Evolutionary conservation across 2,888 invertebrate genomes (phyloP).

Genomic region (Eugnorisma glareosa): DNA sequence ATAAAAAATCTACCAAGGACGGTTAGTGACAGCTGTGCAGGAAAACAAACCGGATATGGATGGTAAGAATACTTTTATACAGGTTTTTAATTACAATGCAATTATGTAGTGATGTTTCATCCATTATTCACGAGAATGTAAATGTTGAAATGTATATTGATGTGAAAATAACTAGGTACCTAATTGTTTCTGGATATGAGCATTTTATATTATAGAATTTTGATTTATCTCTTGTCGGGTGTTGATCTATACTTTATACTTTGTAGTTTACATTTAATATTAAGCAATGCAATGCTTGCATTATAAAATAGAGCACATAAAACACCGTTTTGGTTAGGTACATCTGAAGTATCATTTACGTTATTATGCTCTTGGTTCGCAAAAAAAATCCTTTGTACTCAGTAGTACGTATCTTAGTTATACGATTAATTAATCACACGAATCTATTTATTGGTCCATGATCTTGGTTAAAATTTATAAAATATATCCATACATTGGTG

Average conservation of each 20-base stretch:
- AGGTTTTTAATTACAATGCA: slow-evolving; percentile 30
- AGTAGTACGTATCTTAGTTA: too few relatives aligned
- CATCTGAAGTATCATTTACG: neutral
- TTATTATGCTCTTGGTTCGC: neutral
- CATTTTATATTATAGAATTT: neutral
- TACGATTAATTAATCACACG: too few relatives aligned
- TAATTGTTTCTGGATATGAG: neutral
- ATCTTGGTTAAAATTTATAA: neutral
- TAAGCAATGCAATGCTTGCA: neutral
- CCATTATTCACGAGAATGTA: slow-evolving; percentile 40
- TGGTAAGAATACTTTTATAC: slow-evolving; percentile 24
- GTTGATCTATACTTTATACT: neutral
- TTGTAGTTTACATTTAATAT: neutral
- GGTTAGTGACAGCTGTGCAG: slow-evolving; percentile 51
- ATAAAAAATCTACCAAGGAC: slow-evolving; percentile 55
- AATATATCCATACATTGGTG: too few relatives aligned
- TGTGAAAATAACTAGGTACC: neutral
- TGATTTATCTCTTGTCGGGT: neutral
- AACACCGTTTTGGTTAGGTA: neutral
- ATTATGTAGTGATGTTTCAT: slow-evolving; percentile 17
- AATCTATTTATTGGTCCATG: neutral
- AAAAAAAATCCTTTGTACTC: neutral
- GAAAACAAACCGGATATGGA: slow-evolving; percentile 37
- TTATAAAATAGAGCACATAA: neutral
- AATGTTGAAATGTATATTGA: neutral